Evolutionary conservation across 1,140 invertebrate species (phyloP), one percentile per base, ranked within the genome.

Genomic region (Psilanteris sp.): DNA sequence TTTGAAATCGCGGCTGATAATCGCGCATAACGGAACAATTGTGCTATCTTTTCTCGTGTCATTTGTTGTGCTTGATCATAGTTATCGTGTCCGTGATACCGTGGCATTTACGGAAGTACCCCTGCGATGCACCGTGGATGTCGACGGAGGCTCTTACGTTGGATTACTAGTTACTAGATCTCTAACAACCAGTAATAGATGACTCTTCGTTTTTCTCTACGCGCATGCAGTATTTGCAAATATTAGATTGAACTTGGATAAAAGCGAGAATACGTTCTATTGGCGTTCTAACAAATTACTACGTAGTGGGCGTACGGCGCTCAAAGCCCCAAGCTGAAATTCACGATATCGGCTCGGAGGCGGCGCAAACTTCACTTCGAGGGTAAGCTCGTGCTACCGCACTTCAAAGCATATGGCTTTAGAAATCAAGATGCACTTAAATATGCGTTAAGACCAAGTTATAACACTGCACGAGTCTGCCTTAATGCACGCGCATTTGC

Each of bases 151-250:
- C 54, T 50, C 59, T 59, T 29, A 34, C 64, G 32, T 59, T 70
- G 71, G 75, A 77, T 81, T 81, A 79, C 79, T 66, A 75, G 75
- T 78, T 78, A 80, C 76, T 74, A 78, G 77, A 81, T 76, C 75
- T 78, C 74, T 81, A 81, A 81, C 79, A 77, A 79, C 66, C 57
- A 77, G 64, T 81, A 81, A 81, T 75, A 74, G 75, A 81, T 81
- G 75, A 77, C 72, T 76, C 22, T 72, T 72, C 72, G 70, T 81
- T 81, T 78, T 81, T 78, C 72, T 77, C 55, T 11, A 50, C 46
- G 52, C 64, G 48, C 57, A 71, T 72, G 52, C 66, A 73, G 59
- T 75, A 72, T 77, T 81, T 64, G 68, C 77, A 78, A 81, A 81
- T 81, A 81, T 79, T 81, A 81, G 78, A 81, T 79, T 67, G 54